Conservation (phyloP, 2,888 invertebrate species). For the Acrobeloides nanus region DNA sequence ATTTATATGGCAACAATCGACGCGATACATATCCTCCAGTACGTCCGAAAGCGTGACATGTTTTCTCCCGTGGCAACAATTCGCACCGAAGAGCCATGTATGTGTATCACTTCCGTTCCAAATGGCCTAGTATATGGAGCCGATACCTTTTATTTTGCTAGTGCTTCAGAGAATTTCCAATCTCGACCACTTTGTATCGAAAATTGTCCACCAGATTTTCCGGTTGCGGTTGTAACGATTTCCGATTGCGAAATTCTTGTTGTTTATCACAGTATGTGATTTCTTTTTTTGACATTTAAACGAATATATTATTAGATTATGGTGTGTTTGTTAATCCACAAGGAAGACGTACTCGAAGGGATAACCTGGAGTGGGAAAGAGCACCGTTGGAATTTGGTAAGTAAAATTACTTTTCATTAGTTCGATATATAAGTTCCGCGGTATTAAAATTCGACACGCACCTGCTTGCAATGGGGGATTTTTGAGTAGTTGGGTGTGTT, state of each 20-base stretch:
- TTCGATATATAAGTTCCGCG: no score
- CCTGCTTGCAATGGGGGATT: no score
- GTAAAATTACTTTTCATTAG: no score
- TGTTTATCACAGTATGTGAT: conserved; percentile 40
- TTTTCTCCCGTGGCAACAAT: conserved; percentile 33
- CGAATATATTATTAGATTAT: conserved; percentile 34
- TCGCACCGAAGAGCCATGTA: conserved; percentile 19
- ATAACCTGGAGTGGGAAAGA: conserved; percentile 41
- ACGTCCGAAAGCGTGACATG: conserved; percentile 33
- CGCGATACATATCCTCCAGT: conserved; percentile 35
- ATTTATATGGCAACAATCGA: conserved; percentile 28
- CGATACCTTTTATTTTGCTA: conserved; percentile 40
- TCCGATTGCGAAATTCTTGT: conserved; percentile 37
- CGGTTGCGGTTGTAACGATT: conserved; percentile 33
- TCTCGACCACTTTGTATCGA: conserved; percentile 14
- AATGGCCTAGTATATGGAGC: conserved; percentile 39
- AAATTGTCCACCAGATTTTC: conserved; percentile 36
- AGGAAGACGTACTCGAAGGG: conserved; percentile 28
- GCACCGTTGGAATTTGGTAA: conserved; percentile 43
- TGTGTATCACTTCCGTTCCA: conserved; percentile 30
- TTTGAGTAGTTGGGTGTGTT: no score
- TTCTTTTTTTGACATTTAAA: no score
- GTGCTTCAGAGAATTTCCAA: conserved; percentile 8
- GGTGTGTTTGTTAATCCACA: conserved; percentile 36
- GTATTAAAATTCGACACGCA: no score